Base-by-base conservation (phyloP, 2,797 vertebrate species). In the Arrhamphus sclerolepis region DNA sequence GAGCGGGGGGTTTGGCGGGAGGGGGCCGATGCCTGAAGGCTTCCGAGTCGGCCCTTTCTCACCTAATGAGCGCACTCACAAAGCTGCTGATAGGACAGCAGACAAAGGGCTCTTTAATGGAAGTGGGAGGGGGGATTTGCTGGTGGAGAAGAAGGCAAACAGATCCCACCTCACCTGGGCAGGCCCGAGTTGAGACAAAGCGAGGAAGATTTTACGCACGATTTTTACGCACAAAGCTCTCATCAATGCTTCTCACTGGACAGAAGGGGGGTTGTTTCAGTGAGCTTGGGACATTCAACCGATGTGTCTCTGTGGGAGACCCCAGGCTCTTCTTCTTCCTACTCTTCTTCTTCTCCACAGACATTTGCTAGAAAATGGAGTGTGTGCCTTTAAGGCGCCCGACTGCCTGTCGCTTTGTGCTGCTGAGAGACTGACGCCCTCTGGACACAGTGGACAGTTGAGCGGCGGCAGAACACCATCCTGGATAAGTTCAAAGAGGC, bases 331-430 rank as follows among this genome's bases (percentile, higher is more conserved):
- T 31, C 8, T 31, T 31, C 2, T 31, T 31, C 9, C 7, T 7
- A 2, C 9, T 31, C 29, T 7, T 56, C 44, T 42, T 57, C 42
- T 51, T 24, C 67, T 72, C 50, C 68, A 16, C 72, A 69, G 61
- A 78, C 53, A 39, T 42, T 43, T 55, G 54, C 1, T 5, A 54
- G 73, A 80, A 86, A 91, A 89, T 80, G 84, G 88, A 87, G 78
- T 34, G 78, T 90, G 89, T 84, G 79, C 83, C 92, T 93, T 92
- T 92, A 92, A 92, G 91, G 89, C 89, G 86, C 81, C 81, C 68
- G 84, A 72, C 87, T 76, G 87, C 85, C 85, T 82, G 89, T 77
- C 80, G 89, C 83, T 71, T 73, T 88, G 72, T 78, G 83, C 83
- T 80, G 83, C 76, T 75, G 61, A 84, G 79, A 86, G 77, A 88